These are phyloP conservation scores for Eucidaris tribuloides DNA, from an alignment of 35 echinoderm and acorn worm species.

Conservation along the genomic window DNA sequence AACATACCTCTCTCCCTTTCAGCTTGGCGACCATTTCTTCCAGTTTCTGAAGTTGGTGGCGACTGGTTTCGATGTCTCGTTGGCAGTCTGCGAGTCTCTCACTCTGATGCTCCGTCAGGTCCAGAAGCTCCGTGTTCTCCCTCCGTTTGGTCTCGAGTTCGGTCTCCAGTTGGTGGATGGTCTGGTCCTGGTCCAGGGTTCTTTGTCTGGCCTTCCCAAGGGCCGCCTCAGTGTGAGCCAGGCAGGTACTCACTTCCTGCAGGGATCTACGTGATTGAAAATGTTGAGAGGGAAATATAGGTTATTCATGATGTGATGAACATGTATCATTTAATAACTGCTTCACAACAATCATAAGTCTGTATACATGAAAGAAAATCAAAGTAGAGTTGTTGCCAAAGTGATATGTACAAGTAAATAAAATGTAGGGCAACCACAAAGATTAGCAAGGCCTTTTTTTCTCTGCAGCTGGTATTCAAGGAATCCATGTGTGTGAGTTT, in stretches of 20 bases:
- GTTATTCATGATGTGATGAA: background rate
- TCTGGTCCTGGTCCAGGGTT: slow-evolving; percentile 9
- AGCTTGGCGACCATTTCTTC: slow-evolving; percentile 13
- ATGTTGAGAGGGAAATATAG: too few relatives aligned
- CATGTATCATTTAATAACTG: too few relatives aligned
- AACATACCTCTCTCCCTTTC: slow-evolving; percentile 14
- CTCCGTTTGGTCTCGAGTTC: slow-evolving; percentile 10
- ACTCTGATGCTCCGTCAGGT: slow-evolving; percentile 60
- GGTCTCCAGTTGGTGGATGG: slow-evolving; percentile 22
- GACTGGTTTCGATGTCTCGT: slow-evolving; percentile 62
- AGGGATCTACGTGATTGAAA: background rate
- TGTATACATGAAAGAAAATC: too few relatives aligned
- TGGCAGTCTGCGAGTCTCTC: slow-evolving; percentile 59
- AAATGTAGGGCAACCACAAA: too few relatives aligned
- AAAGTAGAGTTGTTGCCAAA: too few relatives aligned
- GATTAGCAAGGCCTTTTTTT: too few relatives aligned
- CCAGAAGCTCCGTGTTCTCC: slow-evolving; percentile 70
- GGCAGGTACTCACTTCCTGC: background rate
- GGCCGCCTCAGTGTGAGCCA: background rate
- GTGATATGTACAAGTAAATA: too few relatives aligned
- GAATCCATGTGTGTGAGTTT: too few relatives aligned
- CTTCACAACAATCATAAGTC: too few relatives aligned
- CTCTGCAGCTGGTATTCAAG: too few relatives aligned
- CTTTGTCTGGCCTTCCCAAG: background rate
- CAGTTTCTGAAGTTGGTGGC: slow-evolving; percentile 43